Percentiles rank a stretch among this genome's conserved stretches.
These are phyloP conservation scores for Stratiomys singularior DNA, from an alignment of 2,888 invertebrate species.

Conservation along the genomic window DNA sequence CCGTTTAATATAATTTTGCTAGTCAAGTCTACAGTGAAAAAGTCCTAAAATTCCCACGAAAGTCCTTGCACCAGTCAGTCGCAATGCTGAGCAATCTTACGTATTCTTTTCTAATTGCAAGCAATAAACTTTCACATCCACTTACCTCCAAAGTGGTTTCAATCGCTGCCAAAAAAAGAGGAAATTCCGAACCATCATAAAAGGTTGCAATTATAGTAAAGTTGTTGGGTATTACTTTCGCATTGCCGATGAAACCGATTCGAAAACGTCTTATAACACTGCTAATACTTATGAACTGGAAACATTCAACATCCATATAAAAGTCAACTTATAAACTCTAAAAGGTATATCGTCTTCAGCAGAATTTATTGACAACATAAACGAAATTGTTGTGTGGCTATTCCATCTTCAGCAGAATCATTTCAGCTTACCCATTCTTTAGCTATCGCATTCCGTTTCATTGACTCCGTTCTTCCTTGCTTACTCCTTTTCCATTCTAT, in stretches of 20 bases:
- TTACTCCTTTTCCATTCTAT: not conserved
- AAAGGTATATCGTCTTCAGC: constrained; percentile 49
- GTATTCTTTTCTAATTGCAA: not conserved
- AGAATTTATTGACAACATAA: constrained; percentile 52
- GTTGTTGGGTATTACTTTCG: not conserved
- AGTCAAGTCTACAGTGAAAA: too few species aligned
- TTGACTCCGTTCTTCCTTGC: constrained; percentile 4
- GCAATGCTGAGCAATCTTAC: not conserved
- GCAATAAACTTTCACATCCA: not conserved
- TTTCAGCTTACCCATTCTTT: constrained; percentile 1
- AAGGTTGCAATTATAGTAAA: constrained; percentile 20
- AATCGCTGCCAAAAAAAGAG: not conserved
- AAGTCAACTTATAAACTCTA: constrained; percentile 51
- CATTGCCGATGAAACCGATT: constrained; percentile 8
- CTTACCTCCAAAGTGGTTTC: not conserved
- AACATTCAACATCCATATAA: constrained; percentile 42
- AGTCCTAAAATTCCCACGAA: too few species aligned
- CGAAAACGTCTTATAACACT: constrained; percentile 18
- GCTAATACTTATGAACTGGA: constrained; percentile 45
- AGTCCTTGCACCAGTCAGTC: too few species aligned
- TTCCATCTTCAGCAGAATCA: constrained; percentile 24
- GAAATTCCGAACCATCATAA: constrained; percentile 12
- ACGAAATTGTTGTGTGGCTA: constrained; percentile 48
- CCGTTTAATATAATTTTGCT: too few species aligned
- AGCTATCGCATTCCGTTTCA: not conserved